Evolutionary conservation across 2,888 invertebrate genomes (phyloP).

Genomic region (Hyalella azteca): DNA sequence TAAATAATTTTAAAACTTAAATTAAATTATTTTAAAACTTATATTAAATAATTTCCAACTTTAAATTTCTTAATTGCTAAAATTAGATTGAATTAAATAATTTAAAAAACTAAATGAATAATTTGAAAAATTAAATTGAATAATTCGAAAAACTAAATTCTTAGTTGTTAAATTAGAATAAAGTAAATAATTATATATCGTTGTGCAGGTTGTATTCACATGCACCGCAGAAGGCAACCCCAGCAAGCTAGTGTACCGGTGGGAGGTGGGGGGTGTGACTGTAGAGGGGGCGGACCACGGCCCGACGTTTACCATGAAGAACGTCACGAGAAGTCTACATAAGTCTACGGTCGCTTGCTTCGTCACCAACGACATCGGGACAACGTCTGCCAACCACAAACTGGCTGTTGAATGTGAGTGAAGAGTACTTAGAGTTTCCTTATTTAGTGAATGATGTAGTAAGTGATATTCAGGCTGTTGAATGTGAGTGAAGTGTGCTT

Average conservation of each 20-base stretch:
- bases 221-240: constrained; percentile 51
- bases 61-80: no score
- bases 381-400: constrained; percentile 43
- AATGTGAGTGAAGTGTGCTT: constrained; percentile 50
- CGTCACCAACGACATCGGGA: constrained; percentile 55
- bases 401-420: constrained; percentile 54
- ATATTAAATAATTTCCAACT: no score
- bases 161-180: no score
- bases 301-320: constrained; percentile 40
- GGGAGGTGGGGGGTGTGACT: constrained; percentile 54
- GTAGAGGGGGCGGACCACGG: constrained; percentile 54
- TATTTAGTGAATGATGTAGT: no score
- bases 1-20: no score
- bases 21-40: no score
- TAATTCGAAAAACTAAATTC: no score
- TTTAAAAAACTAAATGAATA: no score
- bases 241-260: constrained; percentile 50
- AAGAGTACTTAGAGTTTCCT: no score
- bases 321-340: constrained; percentile 43
- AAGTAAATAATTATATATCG: no score
- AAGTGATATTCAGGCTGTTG: constrained; percentile 51
- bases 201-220: constrained; percentile 49
- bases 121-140: no score
- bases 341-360: constrained; percentile 49
- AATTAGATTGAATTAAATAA: no score